phyloP scores from a whole-genome alignment of 2,797 vertebrate species.

The Uromys caudimaculatus region DNA sequence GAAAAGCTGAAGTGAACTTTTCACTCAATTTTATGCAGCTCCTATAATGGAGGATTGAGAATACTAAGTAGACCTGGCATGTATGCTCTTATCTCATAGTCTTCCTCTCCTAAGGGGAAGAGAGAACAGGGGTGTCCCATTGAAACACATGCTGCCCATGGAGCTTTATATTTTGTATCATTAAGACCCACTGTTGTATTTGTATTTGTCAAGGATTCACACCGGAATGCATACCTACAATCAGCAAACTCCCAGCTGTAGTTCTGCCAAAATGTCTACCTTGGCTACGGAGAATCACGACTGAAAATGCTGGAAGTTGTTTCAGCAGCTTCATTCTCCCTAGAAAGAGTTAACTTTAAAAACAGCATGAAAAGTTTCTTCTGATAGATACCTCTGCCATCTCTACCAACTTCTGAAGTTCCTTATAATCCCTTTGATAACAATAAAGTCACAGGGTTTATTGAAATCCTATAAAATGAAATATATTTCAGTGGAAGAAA shows the following conservation, averaged over 20 bases:
- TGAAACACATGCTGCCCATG: background rate
- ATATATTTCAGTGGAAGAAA: conserved; percentile 42
- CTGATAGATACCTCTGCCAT: background rate
- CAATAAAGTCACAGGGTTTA: conserved; percentile 40
- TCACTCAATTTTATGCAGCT: conserved; percentile 27
- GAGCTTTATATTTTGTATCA: background rate
- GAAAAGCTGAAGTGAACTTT: conserved; percentile 54
- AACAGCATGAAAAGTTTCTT: background rate
- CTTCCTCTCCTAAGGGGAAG: background rate
- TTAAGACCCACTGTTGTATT: background rate
- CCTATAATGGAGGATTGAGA: background rate
- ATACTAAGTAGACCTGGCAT: background rate
- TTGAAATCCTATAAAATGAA: conserved; percentile 40
- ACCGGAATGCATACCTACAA: background rate
- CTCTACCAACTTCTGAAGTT: background rate
- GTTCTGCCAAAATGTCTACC: background rate
- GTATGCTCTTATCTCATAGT: background rate
- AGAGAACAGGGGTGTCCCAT: background rate
- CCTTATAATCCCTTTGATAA: conserved; percentile 35
- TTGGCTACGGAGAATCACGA: background rate
- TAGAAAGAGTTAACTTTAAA: conserved; percentile 54
- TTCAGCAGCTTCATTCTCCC: background rate
- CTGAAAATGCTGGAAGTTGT: background rate
- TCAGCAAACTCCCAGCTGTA: background rate
- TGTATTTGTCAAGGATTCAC: background rate